Percentiles rank a stretch among this genome's conserved stretches.
Conservation (phyloP, 2,888 invertebrate species). For the Hirtodrosophila duncani region DNA sequence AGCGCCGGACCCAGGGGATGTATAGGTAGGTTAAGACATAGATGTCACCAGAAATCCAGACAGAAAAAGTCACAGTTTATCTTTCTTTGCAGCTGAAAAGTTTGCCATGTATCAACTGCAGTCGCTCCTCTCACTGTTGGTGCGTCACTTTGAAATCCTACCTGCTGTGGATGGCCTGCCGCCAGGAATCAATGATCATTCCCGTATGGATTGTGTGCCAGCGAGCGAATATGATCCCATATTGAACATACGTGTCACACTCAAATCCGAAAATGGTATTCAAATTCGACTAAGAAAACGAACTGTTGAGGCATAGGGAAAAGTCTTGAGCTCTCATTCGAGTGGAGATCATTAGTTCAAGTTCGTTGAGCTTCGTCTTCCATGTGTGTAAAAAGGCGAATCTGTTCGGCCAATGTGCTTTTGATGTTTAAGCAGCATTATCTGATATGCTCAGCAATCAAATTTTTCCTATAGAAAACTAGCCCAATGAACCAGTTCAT, state of each 20-base stretch:
- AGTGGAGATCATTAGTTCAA: no score
- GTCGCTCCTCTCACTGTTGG: slow-evolving; percentile 78
- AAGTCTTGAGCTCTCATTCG: no score
- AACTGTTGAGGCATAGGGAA: not conserved
- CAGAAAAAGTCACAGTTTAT: no score
- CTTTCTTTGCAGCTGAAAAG: slow-evolving; percentile 75
- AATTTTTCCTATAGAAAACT: no score
- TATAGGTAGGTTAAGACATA: slow-evolving; percentile 40
- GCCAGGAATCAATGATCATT: slow-evolving; percentile 68
- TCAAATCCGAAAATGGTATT: slow-evolving; percentile 79
- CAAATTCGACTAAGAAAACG: slow-evolving; percentile 74
- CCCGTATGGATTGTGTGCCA: slow-evolving; percentile 58
- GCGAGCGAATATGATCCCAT: slow-evolving; percentile 74
- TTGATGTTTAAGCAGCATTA: no score
- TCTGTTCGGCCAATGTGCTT: no score
- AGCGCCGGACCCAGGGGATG: slow-evolving; percentile 83
- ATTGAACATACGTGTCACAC: slow-evolving; percentile 78
- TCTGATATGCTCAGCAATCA: no score
- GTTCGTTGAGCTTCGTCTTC: no score
- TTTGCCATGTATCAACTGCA: slow-evolving; percentile 80
- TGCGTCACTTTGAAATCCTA: slow-evolving; percentile 78
- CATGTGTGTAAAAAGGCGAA: no score
- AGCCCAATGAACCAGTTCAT: no score
- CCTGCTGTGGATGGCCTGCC: slow-evolving; percentile 59
- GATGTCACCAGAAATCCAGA: not conserved